Evolutionary conservation across 2,888 invertebrate species (phyloP).

Genomic region (Ochropleura leucogaster): DNA sequence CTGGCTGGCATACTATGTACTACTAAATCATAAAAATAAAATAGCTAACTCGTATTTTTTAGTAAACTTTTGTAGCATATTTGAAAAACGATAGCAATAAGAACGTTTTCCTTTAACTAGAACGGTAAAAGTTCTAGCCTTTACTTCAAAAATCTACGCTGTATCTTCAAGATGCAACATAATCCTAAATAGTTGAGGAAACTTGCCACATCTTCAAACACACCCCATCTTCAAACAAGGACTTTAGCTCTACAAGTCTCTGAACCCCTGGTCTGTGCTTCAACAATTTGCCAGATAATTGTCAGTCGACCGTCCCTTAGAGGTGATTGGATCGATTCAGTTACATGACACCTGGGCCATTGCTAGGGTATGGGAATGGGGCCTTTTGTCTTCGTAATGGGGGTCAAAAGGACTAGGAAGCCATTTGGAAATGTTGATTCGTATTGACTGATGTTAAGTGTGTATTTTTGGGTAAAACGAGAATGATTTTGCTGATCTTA

Average conservation of each 20-base stretch:
- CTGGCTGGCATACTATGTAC: too few species aligned
- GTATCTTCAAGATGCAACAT: background rate
- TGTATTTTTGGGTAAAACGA: background rate
- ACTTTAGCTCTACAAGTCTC: conserved; percentile 12
- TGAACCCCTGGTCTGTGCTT: background rate
- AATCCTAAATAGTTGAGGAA: background rate
- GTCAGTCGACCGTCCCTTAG: conserved; percentile 13
- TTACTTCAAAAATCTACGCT: background rate
- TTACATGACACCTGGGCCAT: conserved; percentile 39
- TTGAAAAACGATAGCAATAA: background rate
- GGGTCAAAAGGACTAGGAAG: conserved; percentile 20
- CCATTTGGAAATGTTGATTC: background rate
- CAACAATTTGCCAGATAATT: conserved; percentile 41
- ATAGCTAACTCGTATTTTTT: background rate
- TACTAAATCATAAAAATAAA: background rate
- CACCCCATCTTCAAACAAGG: background rate
- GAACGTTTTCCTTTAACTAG: background rate
- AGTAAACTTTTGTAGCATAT: background rate
- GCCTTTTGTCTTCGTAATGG: conserved; percentile 32
- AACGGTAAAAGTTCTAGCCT: background rate
- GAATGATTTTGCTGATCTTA: background rate
- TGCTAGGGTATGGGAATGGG: background rate
- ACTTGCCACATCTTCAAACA: conserved; percentile 10
- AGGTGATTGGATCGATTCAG: conserved; percentile 48
- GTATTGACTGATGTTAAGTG: conserved; percentile 5